Evolutionary conservation across 2,888 invertebrate genomes (phyloP), one percentile per base, ranked within the genome.

Genomic region (Sphaerophoria taeniata): DNA sequence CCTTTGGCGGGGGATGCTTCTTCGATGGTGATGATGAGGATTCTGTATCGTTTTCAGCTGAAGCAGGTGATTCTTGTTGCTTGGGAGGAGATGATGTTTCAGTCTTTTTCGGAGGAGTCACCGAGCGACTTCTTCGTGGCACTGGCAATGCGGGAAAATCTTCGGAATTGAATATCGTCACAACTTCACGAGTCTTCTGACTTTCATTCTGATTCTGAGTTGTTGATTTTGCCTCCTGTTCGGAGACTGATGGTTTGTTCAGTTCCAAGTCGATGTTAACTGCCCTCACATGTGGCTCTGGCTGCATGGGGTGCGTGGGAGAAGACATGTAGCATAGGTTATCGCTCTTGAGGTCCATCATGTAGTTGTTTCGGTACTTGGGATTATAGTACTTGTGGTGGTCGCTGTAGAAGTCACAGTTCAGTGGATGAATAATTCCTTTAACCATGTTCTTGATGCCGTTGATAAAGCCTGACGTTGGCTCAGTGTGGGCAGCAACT

Each of bases 361-460:
- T 72, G 45, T 77, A 87, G 63, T 88, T 87, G 34, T 87, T 86
- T 24, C 88, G 78, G 58, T 84, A 74, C 34, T 87, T 87, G 24
- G 87, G 87, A 53, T 88, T 87, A 55, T 87, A 86, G 60, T 81
- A 75, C 39, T 87, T 87, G 56, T 83, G 87, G 55, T 87, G 87
- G 31, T 88, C 87, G 43, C 56, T 87, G 36, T 84, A 87, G 72
- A 87, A 84, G 81, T 88, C 88, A 74, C 77, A 75, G 60, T 86
- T 87, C 7, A 80, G 49, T 2, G 88, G 87, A n/a, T 77, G 53
- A 11, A 87, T 87, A 14, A 88, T 63, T 4, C 87, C 87, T 43
- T 87, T 88, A 0, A 88, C 87, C 55, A 88, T 87, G 43, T 87
- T 87, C 45, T 88, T 88, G 14, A 88, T 87, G 6, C 87, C 87